Evolutionary conservation across 2,113 vertebrate species (phyloP), one percentile per base, ranked within the genome.

Genomic region (Hydrolagus affinis): DNA sequence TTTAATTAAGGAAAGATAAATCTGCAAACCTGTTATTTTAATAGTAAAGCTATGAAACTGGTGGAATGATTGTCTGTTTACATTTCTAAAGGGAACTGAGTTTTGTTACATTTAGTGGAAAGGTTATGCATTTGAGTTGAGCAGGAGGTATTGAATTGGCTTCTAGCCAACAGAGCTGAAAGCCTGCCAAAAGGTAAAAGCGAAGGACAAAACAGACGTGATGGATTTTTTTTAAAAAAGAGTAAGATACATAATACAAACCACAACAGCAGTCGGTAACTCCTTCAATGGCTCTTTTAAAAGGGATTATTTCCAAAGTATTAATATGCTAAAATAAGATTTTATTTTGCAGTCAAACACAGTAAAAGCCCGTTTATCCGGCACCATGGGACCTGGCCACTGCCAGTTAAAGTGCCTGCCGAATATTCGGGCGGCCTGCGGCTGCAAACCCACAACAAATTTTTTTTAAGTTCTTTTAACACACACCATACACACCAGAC

Each of bases 91-190:
- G 8, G 73, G 32, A 56, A 21, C 21, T 75, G 17, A 56, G 12
- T 32, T 19, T 69, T 75, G 32, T 57, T 30, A 19, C 14, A 75
- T 75, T 15, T 78, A n/a, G 57, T 60, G 60, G 11, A 57, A 78
- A 59, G 75, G 57, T 78, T 78, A 56, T 25, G 3, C 25, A 12
- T 78, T n/a, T 78, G 57, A 57, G 75, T 78, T 78, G 75, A 19
- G 60, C 75, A 78, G 56, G 75, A 78, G 6, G 11, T 78, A n/a
- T 60, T 78, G 57, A 78, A 59, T 14, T 60, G 23, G 25, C 11
- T 23, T 11, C 25, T 8, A 23, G 75, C n/a, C 75, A 59, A 78
- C 15, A 25, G 57, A 59, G 57, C 57, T 60, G 57, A 60, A 78
- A 78, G n/a, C 60, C n/a, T 60, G 21, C 75, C 75, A 78, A 78